phyloP scores from a whole-genome alignment of 2,797 vertebrate species.

The Galago senegalensis region DNA sequence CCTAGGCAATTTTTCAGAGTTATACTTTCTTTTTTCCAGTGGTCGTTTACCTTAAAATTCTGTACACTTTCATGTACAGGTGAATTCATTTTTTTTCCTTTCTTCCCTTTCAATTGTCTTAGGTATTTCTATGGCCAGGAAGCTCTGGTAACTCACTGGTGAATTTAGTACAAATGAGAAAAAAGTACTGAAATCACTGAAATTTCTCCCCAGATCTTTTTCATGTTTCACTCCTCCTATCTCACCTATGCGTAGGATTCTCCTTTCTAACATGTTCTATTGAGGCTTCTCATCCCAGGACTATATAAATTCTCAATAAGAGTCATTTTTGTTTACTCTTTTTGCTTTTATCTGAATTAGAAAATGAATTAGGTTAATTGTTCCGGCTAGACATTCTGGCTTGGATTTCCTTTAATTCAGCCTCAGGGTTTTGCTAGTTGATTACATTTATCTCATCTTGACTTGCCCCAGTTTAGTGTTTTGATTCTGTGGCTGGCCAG shows the following conservation, averaged over 20 bases:
- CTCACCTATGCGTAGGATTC: not conserved
- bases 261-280: not conserved
- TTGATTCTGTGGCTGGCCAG: not conserved
- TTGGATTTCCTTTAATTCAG: not conserved
- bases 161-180: not conserved
- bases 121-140: not conserved
- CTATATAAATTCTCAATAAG: not conserved
- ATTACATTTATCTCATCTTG: not conserved
- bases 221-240: not conserved
- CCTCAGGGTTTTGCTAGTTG: not conserved
- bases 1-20: not conserved
- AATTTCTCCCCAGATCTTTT: not conserved
- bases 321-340: not conserved
- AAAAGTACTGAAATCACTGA: not conserved
- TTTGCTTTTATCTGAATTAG: not conserved
- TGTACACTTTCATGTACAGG: not conserved
- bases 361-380: not conserved
- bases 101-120: not conserved
- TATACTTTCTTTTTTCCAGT: not conserved
- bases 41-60: not conserved
- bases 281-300: not conserved
- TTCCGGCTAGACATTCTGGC: not conserved
- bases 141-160: not conserved
- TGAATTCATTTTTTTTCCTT: not conserved
- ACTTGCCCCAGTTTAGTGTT: not conserved